Evolutionary conservation across 1,140 invertebrate genomes (phyloP).

Genomic region (Reticulitermes speratus): DNA sequence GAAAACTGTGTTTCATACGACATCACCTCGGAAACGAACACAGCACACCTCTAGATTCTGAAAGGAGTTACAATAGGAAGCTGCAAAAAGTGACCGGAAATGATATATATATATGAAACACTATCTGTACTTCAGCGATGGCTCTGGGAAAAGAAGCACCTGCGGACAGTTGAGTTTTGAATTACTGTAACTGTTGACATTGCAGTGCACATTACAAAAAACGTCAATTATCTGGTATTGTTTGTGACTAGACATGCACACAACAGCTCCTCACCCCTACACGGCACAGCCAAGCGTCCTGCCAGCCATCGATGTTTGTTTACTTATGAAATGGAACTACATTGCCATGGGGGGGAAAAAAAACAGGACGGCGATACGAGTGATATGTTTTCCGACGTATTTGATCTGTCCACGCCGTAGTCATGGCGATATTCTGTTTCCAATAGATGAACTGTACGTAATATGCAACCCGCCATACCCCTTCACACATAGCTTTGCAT

Average conservation of each 20-base stretch:
- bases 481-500: background rate
- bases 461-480: background rate
- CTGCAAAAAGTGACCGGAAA: background rate
- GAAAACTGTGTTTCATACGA: too few species aligned
- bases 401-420: background rate
- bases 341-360: background rate
- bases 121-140: background rate
- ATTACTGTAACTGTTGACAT: conserved; percentile 19
- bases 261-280: background rate
- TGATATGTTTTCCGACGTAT: background rate
- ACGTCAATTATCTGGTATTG: conserved; percentile 12
- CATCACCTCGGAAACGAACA: too few species aligned
- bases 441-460: background rate
- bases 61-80: background rate
- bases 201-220: conserved; percentile 15
- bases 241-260: background rate
- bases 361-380: background rate
- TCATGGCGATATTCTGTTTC: background rate
- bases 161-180: background rate
- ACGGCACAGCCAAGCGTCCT: background rate
- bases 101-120: background rate
- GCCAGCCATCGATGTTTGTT: background rate
- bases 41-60: too few species aligned
- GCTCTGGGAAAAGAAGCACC: background rate
- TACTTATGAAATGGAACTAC: conserved; percentile 19